A percentile compares a stretch with the other conserved stretches of the same genome.
Evolutionary conservation across 2,888 invertebrate genomes (phyloP).

Genomic region (Tuta absoluta): DNA sequence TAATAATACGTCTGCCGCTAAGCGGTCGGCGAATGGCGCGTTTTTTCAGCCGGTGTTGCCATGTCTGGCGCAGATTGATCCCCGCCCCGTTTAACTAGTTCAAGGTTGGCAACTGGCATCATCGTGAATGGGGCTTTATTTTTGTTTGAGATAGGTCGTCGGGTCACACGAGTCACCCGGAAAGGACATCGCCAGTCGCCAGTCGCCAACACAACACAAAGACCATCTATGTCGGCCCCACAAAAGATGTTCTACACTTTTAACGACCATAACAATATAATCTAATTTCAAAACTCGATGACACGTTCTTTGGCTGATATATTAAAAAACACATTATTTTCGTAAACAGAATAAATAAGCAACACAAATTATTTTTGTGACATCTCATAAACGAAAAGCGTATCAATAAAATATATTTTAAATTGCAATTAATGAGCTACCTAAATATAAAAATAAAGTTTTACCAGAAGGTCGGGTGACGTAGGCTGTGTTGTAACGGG

Average conservation of each 20-base stretch:
- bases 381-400: constrained; percentile 55
- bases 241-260: constrained; percentile 22
- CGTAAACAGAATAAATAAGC: constrained; percentile 54
- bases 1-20: constrained; percentile 73
- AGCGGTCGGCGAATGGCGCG: constrained; percentile 59
- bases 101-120: constrained; percentile 68
- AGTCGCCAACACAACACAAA: constrained; percentile 60
- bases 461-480: constrained; percentile 68
- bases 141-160: constrained; percentile 70
- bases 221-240: constrained; percentile 33
- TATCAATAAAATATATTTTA: constrained; percentile 59
- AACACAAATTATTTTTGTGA: constrained; percentile 50
- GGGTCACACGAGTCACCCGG: constrained; percentile 71
- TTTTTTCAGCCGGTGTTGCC: constrained; percentile 67
- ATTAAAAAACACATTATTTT: constrained; percentile 40
- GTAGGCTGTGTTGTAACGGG: constrained; percentile 71
- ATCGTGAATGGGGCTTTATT: constrained; percentile 73
- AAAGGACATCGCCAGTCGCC: constrained; percentile 55
- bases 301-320: constrained; percentile 30
- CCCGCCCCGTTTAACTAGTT: constrained; percentile 74
- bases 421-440: constrained; percentile 67
- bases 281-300: constrained; percentile 27
- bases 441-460: constrained; percentile 65
- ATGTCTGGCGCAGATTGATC: constrained; percentile 64
- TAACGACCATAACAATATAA: constrained; percentile 31